Conservation (phyloP, 2,797 vertebrate genomes). For the Anabas testudineus region DNA sequence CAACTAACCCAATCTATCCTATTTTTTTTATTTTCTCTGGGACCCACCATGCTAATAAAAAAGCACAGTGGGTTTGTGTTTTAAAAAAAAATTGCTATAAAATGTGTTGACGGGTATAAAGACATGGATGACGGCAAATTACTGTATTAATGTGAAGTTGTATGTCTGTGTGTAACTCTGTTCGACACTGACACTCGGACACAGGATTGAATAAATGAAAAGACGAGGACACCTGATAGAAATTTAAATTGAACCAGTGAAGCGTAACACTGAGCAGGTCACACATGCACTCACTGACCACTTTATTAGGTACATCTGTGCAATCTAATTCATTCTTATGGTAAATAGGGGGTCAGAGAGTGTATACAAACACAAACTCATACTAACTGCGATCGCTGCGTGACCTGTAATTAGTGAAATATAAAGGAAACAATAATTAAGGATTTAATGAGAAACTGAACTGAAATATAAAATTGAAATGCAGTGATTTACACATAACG, state of each 20-base stretch:
- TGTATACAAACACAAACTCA: no score
- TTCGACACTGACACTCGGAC: slow-evolving; percentile 49
- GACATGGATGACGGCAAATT: slow-evolving; percentile 1
- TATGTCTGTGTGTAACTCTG: slow-evolving; percentile 41
- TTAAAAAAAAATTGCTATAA: no score
- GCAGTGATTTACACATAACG: no score
- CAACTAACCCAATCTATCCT: neutral
- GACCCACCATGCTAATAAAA: neutral
- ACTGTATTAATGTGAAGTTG: slow-evolving; percentile 32
- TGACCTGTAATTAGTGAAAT: no score
- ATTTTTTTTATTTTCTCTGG: neutral
- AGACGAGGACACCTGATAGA: slow-evolving; percentile 40
- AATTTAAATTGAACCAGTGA: slow-evolving; percentile 50
- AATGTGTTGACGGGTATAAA: no score
- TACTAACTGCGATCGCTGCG: neutral
- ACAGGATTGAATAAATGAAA: slow-evolving; percentile 60
- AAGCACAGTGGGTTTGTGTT: no score
- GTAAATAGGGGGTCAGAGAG: no score
- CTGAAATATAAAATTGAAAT: no score
- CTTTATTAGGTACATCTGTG: no score
- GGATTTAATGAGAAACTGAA: no score
- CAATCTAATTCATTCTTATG: no score
- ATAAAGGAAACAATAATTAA: no score
- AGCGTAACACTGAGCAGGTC: slow-evolving; percentile 18
- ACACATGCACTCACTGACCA: slow-evolving; percentile 2